Percentiles rank a stretch among this genome's conserved stretches.
These are phyloP conservation scores for Abscondita cerata DNA, from an alignment of 2,888 invertebrate species.

Conservation along the genomic window DNA sequence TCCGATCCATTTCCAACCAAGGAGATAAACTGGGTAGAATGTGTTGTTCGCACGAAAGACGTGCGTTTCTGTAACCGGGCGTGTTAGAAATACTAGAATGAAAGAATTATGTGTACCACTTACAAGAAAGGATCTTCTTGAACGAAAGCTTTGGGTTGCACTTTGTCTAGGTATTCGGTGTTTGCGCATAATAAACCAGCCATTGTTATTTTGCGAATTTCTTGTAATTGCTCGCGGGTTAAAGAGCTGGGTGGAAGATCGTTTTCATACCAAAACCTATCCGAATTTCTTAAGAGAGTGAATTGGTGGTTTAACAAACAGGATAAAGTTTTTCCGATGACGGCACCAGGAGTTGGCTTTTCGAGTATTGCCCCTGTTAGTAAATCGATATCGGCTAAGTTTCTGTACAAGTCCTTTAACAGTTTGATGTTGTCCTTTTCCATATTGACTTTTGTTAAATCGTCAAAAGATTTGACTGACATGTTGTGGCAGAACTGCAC, in stretches of 20 bases:
- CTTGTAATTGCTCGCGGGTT: slow-evolving; percentile 76
- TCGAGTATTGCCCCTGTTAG: slow-evolving; percentile 86
- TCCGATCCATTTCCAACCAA: slow-evolving; percentile 73
- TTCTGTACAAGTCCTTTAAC: slow-evolving; percentile 72
- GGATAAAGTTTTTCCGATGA: slow-evolving; percentile 88
- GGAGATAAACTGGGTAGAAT: slow-evolving; percentile 70
- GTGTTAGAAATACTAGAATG: background rate
- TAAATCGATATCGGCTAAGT: slow-evolving; percentile 81
- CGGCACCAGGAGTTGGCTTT: slow-evolving; percentile 77
- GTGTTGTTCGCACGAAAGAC: slow-evolving; percentile 77
- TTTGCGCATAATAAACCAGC: slow-evolving; percentile 82
- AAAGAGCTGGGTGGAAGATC: slow-evolving; percentile 89
- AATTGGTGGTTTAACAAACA: slow-evolving; percentile 87
- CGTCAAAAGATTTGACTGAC: slow-evolving; percentile 60
- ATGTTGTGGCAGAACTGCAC: slow-evolving; percentile 68
- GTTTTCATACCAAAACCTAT: slow-evolving; percentile 96
- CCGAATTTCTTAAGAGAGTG: slow-evolving; percentile 80
- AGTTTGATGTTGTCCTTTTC: slow-evolving; percentile 66
- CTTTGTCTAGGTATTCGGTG: slow-evolving; percentile 69
- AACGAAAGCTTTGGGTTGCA: slow-evolving; percentile 88
- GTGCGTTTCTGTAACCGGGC: slow-evolving; percentile 70
- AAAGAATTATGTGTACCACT: slow-evolving; percentile 53
- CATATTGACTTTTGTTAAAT: slow-evolving; percentile 65
- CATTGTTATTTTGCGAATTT: slow-evolving; percentile 80
- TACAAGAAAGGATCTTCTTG: slow-evolving; percentile 85